phyloP scores from a whole-genome alignment of 2,888 invertebrate genomes.

The Selenia dentaria region DNA sequence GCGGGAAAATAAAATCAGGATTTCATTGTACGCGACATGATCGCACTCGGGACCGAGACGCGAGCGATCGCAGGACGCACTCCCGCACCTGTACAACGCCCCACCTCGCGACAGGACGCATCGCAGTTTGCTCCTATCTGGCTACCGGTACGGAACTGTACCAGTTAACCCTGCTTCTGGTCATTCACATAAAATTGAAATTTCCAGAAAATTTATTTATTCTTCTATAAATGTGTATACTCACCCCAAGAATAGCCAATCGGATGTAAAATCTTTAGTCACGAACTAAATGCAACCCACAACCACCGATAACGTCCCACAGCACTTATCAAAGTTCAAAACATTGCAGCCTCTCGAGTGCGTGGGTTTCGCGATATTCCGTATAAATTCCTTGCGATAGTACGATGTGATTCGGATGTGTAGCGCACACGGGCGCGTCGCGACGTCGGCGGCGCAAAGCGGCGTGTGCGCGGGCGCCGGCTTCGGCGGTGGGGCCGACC shows the following conservation, averaged over 20 bases:
- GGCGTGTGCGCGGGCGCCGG: constrained; percentile 68
- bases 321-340: constrained; percentile 55
- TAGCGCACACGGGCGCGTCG: constrained; percentile 74
- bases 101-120: background rate
- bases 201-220: no score
- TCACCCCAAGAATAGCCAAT: constrained; percentile 29
- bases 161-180: constrained; percentile 55
- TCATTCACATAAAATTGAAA: background rate
- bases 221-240: constrained; percentile 18
- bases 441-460: constrained; percentile 79
- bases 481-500: constrained; percentile 77
- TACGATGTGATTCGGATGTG: constrained; percentile 44
- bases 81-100: constrained; percentile 16
- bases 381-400: constrained; percentile 50
- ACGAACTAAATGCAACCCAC: constrained; percentile 44
- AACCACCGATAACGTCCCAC: constrained; percentile 50
- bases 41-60: constrained; percentile 26
- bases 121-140: constrained; percentile 49
- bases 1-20: constrained; percentile 50
- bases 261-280: constrained; percentile 31
- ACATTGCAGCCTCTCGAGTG: constrained; percentile 55
- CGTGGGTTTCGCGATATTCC: constrained; percentile 52
- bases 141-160: constrained; percentile 60
- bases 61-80: constrained; percentile 22
- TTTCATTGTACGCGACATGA: constrained; percentile 38